A percentile compares a stretch with the other conserved stretches of the same genome.
Evolutionary conservation across 2,888 invertebrate species (phyloP).

Genomic region (Pheosia tremula): DNA sequence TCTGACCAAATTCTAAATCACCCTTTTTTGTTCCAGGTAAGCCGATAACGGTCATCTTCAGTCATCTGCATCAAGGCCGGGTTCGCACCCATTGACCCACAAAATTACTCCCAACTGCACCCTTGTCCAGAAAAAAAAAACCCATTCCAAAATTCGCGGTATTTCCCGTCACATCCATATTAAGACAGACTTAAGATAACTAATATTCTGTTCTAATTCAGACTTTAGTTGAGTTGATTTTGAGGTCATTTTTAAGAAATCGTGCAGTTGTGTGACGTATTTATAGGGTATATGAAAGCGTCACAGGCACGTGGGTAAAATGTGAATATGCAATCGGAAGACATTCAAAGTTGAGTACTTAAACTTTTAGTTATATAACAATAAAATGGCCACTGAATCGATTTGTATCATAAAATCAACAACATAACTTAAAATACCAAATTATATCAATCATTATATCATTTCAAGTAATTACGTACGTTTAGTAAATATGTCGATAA

Average conservation of each 20-base stretch:
- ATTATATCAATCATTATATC: too few species aligned
- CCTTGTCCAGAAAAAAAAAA: constrained; percentile 37
- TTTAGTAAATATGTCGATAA: too few species aligned
- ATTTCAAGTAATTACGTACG: too few species aligned
- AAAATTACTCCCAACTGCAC: constrained; percentile 34
- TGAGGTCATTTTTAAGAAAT: constrained; percentile 13
- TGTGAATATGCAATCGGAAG: constrained; percentile 7
- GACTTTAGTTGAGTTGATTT: accelerated
- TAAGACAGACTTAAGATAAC: constrained; percentile 6
- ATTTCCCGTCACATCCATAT: constrained; percentile 13
- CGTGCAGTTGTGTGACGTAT: constrained; percentile 8
- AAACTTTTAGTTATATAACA: too few species aligned
- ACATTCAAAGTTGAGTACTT: neutral
- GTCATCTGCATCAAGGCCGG: constrained; percentile 31
- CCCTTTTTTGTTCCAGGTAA: constrained; percentile 50
- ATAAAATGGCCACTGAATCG: too few species aligned
- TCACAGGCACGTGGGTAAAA: constrained; percentile 58
- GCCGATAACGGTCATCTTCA: constrained; percentile 32
- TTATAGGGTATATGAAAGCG: constrained; percentile 39
- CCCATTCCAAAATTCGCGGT: constrained; percentile 27
- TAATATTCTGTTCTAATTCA: neutral
- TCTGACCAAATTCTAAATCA: too few species aligned
- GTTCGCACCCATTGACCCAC: constrained; percentile 35
- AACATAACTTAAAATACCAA: too few species aligned
- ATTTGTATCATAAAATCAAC: too few species aligned